Evolutionary conservation across 2,888 invertebrate species (phyloP), one percentile per base, ranked within the genome.

Genomic region (Mimachlamys varia): DNA sequence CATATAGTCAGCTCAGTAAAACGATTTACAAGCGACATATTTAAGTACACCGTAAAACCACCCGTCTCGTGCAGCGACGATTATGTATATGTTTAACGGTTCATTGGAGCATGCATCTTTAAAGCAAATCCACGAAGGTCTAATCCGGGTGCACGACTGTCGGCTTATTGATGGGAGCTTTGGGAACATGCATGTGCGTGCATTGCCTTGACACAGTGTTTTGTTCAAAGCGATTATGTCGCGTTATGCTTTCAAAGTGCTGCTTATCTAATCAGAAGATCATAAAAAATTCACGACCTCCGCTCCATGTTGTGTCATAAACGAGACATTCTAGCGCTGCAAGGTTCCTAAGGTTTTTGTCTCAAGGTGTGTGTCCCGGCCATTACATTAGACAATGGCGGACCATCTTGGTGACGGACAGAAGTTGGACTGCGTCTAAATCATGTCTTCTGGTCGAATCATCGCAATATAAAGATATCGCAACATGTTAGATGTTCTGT

Each of bases 161-260:
- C 76, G 76, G 76, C 15, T 12, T 13, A 33, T 76, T 76, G 76
- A 76, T 76, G 76, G 33, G 76, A 13, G 76, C 22, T 76, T 7
- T 76, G 33, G 33, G 76, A 76, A 76, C 76, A 76, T 76, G 76
- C 76, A 76, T 76, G 76, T 76, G 76, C 76, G 76, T 76, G 76
- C 15, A 33, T 76, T 33, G 10, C 22, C 13, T 76, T 76, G 33
- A 33, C 33, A 15, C 5, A 13, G 76, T 76, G 76, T 76, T 76
- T 33, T 76, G 76, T 76, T 76, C 76, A 76, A 76, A 76, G 76
- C 76, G 76, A 76, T 76, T 76, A 76, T 76, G 76, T 76, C 76
- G 76, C 33, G 33, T 76, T 76, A 76, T 76, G 19, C 27, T 76
- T 76, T 76, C 76, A 76, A 76, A 76, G 13, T 76, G 76, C 3